Evolutionary conservation across 2,888 invertebrate genomes (phyloP), one percentile per base, ranked within the genome.

Genomic region (Eupithecia pulchellata): DNA sequence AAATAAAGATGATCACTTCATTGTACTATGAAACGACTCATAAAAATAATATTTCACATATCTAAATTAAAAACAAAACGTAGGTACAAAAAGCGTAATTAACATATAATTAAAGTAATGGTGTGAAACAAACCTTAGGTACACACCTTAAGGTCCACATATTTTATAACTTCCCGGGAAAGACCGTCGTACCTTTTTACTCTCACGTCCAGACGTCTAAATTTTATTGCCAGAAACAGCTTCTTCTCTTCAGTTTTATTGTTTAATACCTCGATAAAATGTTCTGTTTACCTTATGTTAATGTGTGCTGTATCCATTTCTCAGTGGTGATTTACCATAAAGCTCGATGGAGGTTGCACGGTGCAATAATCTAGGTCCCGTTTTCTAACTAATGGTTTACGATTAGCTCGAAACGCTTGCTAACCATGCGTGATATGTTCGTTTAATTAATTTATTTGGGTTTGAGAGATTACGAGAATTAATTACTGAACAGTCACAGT

Each of bases 381-480:
- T 75, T 68, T 69, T 69, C 70, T 72, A 66, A 73, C 65, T 69
- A 69, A 75, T 71, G 32, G 66, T 66, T 66, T 58, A 66, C 65
- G 57, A 69, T 74, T 72, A 61, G 66, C 66, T 72, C 66, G 52
- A 66, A 47, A 64, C 66, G 66, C 63, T 69, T 63, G 66, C 58
- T 66, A 64, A 60, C 72, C 66, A 69, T 72, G 64, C 66, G 72
- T 66, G 25, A n/a, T 65, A 55, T 68, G 57, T 68, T 72, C 62
- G 25, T 63, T 68, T 68, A 61, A 36, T 68, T 64, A 36, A 65
- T 67, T 67, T 57, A 69, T 69, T 69, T 66, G 57, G 29, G 39
- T 47, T 66, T 36, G 29, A 52, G 55, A 64, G 71, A 68, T 68
- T 58, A 63, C 36, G 25, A 52, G 32, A 60, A 64, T 69, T 64